Conservation (phyloP, 2,113 vertebrate species). For the Tinamus guttatus region DNA sequence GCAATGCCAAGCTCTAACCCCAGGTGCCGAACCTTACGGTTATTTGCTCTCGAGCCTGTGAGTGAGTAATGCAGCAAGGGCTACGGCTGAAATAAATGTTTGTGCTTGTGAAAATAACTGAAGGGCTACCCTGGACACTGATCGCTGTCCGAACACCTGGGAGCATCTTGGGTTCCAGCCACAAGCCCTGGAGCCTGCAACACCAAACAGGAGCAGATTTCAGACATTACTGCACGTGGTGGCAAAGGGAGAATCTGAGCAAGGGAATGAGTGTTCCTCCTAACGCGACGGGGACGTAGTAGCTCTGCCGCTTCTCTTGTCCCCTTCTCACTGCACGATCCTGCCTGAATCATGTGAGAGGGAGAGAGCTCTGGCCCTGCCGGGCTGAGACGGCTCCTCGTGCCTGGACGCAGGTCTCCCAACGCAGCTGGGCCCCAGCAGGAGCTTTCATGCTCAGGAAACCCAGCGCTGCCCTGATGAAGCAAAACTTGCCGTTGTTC, state of each 20-base stretch:
- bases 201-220: background rate
- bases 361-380: background rate
- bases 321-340: background rate
- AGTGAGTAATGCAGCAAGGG: background rate
- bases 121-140: background rate
- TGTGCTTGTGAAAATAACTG: accelerated
- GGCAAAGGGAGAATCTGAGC: background rate
- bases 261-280: background rate
- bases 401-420: background rate
- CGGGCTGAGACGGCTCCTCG: background rate
- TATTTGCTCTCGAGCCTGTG: background rate
- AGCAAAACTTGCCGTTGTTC: background rate
- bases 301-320: background rate
- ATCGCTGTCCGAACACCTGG: background rate
- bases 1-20: background rate
- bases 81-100: accelerated
- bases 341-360: background rate
- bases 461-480: background rate
- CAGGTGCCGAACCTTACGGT: background rate
- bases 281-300: accelerated
- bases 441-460: background rate
- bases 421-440: background rate
- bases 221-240: accelerated
- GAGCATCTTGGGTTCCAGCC: background rate
- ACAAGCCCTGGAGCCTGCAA: accelerated